A percentile compares a stretch with the other conserved stretches of the same genome.
Evolutionary conservation across 2,113 vertebrate species (phyloP).

Genomic region (Tetrax tetrax): DNA sequence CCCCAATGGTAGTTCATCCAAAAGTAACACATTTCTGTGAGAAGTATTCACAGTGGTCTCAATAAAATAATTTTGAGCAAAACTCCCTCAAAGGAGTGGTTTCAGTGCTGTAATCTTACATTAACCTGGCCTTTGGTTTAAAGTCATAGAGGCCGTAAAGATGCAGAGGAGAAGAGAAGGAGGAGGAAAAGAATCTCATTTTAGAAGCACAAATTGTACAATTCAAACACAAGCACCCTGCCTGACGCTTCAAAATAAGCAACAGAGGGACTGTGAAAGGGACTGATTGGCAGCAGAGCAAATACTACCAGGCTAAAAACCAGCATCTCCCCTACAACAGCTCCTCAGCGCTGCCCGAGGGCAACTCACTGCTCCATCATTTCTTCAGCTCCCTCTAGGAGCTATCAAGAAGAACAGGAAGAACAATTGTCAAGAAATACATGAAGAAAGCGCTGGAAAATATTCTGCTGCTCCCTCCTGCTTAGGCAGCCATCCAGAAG

Average conservation of each 20-base stretch:
- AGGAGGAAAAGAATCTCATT: not conserved
- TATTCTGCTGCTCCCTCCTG: not conserved
- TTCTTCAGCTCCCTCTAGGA: not conserved
- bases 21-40: not conserved
- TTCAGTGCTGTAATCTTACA: not conserved
- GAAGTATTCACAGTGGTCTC: not conserved
- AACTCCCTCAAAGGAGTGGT: not conserved
- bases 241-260: not conserved
- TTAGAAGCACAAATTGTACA: not conserved
- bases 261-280: not conserved
- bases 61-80: not conserved
- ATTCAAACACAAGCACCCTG: not conserved
- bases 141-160: not conserved
- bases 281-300: not conserved
- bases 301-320: rapidly evolving
- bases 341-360: not conserved
- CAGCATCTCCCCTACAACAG: not conserved
- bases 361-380: not conserved
- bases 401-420: rapidly evolving
- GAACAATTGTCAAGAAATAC: not conserved
- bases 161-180: not conserved
- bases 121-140: not conserved
- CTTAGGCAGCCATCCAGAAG: not conserved
- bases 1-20: not conserved
- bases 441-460: not conserved